Conservation (phyloP, 2,888 invertebrate species). For the Amblyjoppa proteus region DNA sequence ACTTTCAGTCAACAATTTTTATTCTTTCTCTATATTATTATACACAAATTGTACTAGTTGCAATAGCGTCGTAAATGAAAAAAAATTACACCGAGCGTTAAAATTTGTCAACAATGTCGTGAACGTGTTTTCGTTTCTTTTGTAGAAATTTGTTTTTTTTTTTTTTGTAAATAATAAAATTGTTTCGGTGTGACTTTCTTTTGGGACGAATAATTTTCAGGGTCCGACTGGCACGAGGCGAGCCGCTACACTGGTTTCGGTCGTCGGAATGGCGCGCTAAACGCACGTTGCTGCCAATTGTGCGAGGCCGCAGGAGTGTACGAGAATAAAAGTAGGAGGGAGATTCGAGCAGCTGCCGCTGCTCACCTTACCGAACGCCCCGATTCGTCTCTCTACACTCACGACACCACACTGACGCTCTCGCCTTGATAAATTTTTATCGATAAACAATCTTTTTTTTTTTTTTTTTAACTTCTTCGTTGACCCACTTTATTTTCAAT, state of each 20-base stretch:
- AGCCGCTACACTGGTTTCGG: conserved; percentile 7
- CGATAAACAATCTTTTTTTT: conserved; percentile 13
- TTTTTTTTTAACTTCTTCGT: not conserved
- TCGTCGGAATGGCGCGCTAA: not conserved
- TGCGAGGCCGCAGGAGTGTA: not conserved
- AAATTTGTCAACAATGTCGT: not conserved
- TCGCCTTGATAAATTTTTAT: not conserved
- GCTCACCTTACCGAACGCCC: not conserved
- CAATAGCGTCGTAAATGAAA: not conserved
- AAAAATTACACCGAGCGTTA: not conserved
- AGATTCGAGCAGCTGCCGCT: conserved; percentile 4
- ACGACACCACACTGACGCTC: not conserved
- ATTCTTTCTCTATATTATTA: not conserved
- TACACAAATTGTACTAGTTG: not conserved
- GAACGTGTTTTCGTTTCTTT: not conserved
- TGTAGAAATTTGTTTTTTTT: not conserved
- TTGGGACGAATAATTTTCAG: not conserved
- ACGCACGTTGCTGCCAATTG: conserved; percentile 21
- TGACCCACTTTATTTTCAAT: not conserved
- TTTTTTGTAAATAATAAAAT: not conserved
- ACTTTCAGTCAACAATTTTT: not conserved
- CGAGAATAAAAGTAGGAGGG: conserved; percentile 3
- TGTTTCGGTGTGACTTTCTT: not conserved
- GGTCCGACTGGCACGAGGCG: conserved; percentile 32
- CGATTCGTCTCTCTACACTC: conserved; percentile 5